phyloP scores from a whole-genome alignment of 2,888 invertebrate species.

The Yponomeuta sedellus region DNA sequence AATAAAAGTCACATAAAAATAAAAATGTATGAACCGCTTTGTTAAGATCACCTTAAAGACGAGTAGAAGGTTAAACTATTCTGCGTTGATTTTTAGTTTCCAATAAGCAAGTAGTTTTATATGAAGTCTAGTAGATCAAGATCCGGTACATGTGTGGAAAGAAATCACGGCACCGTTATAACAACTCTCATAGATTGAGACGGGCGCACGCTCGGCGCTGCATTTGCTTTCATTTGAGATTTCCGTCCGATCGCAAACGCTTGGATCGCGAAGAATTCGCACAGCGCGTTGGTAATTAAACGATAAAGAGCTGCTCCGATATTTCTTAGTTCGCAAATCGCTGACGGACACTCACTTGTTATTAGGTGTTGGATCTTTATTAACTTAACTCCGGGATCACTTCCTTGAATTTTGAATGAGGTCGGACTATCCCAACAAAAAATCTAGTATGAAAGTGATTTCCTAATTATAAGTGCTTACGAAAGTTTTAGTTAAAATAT shows the following conservation, averaged over 20 bases:
- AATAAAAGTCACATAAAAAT: neutral
- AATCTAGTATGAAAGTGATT: too few relatives aligned
- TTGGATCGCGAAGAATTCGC: conserved; percentile 6
- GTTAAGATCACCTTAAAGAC: neutral
- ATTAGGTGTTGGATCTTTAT: neutral
- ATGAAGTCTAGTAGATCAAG: neutral
- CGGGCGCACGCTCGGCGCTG: neutral
- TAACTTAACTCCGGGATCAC: too few relatives aligned
- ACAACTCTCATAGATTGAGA: conserved; percentile 1
- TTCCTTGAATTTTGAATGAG: too few relatives aligned
- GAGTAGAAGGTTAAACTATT: neutral
- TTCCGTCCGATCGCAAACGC: neutral
- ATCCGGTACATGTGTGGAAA: neutral
- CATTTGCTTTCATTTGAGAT: conserved; percentile 12
- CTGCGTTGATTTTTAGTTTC: neutral
- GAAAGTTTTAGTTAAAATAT: too few relatives aligned
- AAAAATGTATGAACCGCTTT: neutral
- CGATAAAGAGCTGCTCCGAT: conserved; percentile 1
- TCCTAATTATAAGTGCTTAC: too few relatives aligned
- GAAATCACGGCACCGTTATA: conserved; percentile 2
- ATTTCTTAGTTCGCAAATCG: neutral
- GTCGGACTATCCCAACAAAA: too few relatives aligned
- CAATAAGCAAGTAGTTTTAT: neutral
- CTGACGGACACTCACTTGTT: neutral
- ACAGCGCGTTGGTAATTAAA: conserved; percentile 4